phyloP scores from a whole-genome alignment of 2,888 invertebrate species.

The Eupithecia insigniata region DNA sequence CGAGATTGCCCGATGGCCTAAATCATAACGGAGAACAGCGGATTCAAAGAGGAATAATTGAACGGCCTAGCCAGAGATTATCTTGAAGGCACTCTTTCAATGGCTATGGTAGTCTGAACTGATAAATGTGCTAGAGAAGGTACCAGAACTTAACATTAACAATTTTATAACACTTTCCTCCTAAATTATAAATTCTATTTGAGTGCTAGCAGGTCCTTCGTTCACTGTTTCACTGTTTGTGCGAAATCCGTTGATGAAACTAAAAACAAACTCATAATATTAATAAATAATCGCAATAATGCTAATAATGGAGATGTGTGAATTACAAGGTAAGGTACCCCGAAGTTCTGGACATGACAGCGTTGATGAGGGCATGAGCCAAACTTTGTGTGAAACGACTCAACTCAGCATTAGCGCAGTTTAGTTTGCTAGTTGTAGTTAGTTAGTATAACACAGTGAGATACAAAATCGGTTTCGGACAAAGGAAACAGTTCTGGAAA shows the following conservation, averaged over 20 bases:
- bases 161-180: background rate
- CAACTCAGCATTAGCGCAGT: constrained; percentile 22
- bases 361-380: constrained; percentile 48
- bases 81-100: constrained; percentile 22
- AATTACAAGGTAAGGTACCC: constrained; percentile 23
- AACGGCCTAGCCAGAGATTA: constrained; percentile 22
- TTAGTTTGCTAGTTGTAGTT: constrained; percentile 15
- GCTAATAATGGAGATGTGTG: constrained; percentile 25
- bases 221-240: background rate
- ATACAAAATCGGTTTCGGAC: background rate
- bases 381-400: constrained; percentile 34
- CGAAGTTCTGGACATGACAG: constrained; percentile 49
- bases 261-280: background rate
- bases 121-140: background rate
- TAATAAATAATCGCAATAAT: background rate
- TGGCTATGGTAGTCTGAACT: background rate
- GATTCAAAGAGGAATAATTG: constrained; percentile 38
- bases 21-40: constrained; percentile 47
- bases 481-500: background rate
- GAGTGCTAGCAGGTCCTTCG: background rate
- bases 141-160: background rate
- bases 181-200: background rate
- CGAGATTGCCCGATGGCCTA: constrained; percentile 49
- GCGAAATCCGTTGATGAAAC: background rate
- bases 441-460: constrained; percentile 10